Percentiles rank a stretch among this genome's conserved stretches.
Evolutionary conservation across 2,113 vertebrate species (phyloP).

Genomic region (Phodopus roborovskii): DNA sequence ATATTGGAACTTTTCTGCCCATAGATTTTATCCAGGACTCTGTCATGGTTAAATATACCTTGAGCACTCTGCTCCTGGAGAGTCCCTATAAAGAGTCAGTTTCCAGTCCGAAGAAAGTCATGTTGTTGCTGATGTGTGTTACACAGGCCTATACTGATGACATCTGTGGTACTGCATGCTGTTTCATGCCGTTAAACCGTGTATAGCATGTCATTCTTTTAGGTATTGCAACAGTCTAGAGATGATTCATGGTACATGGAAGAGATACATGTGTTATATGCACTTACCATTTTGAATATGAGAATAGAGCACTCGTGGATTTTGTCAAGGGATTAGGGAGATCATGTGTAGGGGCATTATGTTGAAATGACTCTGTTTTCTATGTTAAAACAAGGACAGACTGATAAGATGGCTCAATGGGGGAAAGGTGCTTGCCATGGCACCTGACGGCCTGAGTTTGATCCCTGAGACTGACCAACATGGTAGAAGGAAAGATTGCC

Average conservation of each 20-base stretch:
- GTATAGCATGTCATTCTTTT: background rate
- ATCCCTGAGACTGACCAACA: background rate
- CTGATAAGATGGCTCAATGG: background rate
- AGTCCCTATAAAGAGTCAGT: background rate
- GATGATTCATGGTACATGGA: background rate
- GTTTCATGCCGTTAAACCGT: background rate
- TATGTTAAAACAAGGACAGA: background rate
- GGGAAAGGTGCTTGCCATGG: background rate
- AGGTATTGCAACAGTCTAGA: background rate
- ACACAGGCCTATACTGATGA: background rate
- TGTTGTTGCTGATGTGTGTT: background rate
- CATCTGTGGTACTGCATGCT: background rate
- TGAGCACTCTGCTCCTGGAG: background rate
- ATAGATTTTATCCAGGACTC: background rate
- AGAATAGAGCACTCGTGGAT: background rate
- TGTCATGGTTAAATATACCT: background rate
- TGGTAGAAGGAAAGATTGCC: background rate
- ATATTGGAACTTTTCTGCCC: background rate
- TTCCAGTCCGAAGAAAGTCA: background rate
- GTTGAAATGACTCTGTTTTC: constrained; percentile 12
- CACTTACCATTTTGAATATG: background rate
- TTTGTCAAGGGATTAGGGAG: background rate
- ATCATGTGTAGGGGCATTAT: background rate
- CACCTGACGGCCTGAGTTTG: background rate
- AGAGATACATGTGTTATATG: background rate